These are phyloP conservation scores for Drosophila yakuba DNA, from an alignment of 1,140 invertebrate genomes.

Conservation along the genomic window DNA sequence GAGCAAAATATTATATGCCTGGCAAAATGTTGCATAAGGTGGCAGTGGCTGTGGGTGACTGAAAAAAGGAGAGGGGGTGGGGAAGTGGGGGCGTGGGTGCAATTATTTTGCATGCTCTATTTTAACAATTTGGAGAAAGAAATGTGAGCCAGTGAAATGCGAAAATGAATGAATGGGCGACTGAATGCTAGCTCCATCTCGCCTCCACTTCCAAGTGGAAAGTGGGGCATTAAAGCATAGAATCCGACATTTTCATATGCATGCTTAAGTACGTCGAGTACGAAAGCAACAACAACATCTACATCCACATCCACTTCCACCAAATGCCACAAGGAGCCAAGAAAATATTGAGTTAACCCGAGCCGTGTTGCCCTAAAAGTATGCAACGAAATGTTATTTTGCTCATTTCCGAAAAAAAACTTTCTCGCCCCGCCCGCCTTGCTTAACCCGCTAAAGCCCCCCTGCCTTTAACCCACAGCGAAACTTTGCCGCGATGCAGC, in stretches of 20 bases:
- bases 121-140: constrained; percentile 53
- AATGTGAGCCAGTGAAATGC: constrained; percentile 48
- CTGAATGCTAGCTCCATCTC: constrained; percentile 23
- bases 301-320: constrained; percentile 10
- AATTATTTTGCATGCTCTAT: constrained; percentile 54
- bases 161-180: constrained; percentile 52
- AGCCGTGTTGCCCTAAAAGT: constrained; percentile 40
- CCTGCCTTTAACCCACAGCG: background rate
- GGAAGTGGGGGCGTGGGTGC: background rate
- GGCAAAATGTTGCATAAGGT: constrained; percentile 51
- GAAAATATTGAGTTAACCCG: constrained; percentile 58
- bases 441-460: background rate
- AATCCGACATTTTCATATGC: constrained; percentile 43
- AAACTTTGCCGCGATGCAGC: constrained; percentile 22
- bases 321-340: constrained; percentile 47
- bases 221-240: constrained; percentile 46
- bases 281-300: constrained; percentile 1
- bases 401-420: constrained; percentile 37
- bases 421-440: constrained; percentile 3
- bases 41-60: background rate
- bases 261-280: constrained; percentile 40
- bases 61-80: background rate
- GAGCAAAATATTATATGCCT: constrained; percentile 54
- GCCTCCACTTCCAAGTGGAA: constrained; percentile 6
- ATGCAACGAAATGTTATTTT: constrained; percentile 53